A percentile compares a stretch with the other conserved stretches of the same genome.
These are phyloP conservation scores for Rhynchophorus ferrugineus DNA, from an alignment of 1,140 invertebrate genomes.

Conservation along the genomic window DNA sequence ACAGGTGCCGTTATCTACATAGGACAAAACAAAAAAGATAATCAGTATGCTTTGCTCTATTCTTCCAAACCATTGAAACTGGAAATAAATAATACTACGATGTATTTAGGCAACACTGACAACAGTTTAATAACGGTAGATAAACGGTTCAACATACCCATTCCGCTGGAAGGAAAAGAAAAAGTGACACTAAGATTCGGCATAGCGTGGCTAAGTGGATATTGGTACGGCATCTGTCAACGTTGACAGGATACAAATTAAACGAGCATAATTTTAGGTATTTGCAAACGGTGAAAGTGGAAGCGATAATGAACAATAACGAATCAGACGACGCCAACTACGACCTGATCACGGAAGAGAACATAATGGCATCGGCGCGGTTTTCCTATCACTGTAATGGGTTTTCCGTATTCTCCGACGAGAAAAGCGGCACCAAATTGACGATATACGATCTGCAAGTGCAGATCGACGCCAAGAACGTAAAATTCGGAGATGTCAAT, in stretches of 20 bases:
- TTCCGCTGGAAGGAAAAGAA: conserved; percentile 22
- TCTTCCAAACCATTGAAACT: conserved; percentile 30
- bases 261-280: conserved; percentile 8
- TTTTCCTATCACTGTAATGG: conserved; percentile 50
- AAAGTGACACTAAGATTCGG: conserved; percentile 35
- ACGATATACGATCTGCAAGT: conserved; percentile 43
- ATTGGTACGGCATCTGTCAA: conserved; percentile 35
- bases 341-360: conserved; percentile 26
- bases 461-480: conserved; percentile 39
- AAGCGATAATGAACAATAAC: conserved; percentile 19
- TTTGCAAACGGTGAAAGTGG: conserved; percentile 20
- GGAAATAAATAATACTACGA: conserved; percentile 19
- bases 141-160: conserved; percentile 25
- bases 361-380: conserved; percentile 41
- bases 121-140: conserved; percentile 23
- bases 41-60: conserved; percentile 29
- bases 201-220: conserved; percentile 30
- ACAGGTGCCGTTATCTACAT: conserved; percentile 29
- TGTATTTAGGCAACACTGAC: conserved; percentile 22
- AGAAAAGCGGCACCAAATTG: conserved; percentile 27
- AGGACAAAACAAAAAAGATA: conserved; percentile 19
- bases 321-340: conserved; percentile 17
- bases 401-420: conserved; percentile 35
- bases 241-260: neutral
- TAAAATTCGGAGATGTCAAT: conserved; percentile 49